Evolutionary conservation across 2,888 invertebrate genomes (phyloP), one percentile per base, ranked within the genome.

Genomic region (Meghimatium bilineatum): DNA sequence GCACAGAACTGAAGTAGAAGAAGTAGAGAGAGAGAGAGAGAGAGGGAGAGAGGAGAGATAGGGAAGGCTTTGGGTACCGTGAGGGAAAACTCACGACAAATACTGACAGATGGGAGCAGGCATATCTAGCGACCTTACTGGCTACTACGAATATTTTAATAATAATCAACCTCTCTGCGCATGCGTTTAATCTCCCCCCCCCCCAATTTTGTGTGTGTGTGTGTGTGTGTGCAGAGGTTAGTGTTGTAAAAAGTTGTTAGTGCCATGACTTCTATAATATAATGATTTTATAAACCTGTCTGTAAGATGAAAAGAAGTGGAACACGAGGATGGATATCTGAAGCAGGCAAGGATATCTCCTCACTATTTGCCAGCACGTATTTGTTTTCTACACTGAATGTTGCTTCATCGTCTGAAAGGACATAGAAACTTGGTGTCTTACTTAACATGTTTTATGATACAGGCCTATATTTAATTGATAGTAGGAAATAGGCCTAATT

Each of bases 141-240:
- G 82, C 76, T 82, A 82, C 82, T 77, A 69, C 82, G 77, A 82
- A 66, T 60, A 86, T 86, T 86, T 86, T 84, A 84, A 86, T 86
- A 86, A 86, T 84, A 78, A 84, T 60, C 60, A 66, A 63, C 71
- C 71, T 69, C 60, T 32, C 72, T 60, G 82, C 84, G 81, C 84
- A 79, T 60, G 80, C 69, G 75, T 63, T 44, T n/a, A n/a, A n/a
- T n/a, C n/a, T n/a, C n/a, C n/a, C n/a, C n/a, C n/a, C n/a, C n/a
- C 26, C 67, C 52, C n/a, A n/a, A n/a, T n/a, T n/a, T n/a, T n/a
- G n/a, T n/a, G n/a, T n/a, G n/a, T n/a, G n/a, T n/a, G n/a, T n/a
- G n/a, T n/a, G n/a, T n/a, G n/a, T n/a, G n/a, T n/a, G n/a, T n/a
- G 71, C 71, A 80, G 71, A 56, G 29, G 44, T 63, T 34, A 71